These are phyloP conservation scores for Pollenia griseotomentosa DNA, from an alignment of 2,888 invertebrate species.

Conservation along the genomic window DNA sequence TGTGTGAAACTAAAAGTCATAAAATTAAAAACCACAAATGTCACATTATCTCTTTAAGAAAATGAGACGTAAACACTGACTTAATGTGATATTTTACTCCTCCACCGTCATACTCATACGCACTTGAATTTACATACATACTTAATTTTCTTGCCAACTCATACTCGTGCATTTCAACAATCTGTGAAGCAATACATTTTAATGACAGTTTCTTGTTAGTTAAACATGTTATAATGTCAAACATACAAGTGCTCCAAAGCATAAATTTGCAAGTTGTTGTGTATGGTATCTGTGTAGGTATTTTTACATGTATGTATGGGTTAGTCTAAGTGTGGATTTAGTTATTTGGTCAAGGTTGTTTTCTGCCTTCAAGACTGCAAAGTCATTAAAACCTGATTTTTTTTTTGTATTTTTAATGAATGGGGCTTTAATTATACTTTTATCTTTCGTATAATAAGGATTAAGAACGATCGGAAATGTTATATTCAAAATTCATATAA, in stretches of 20 bases:
- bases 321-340: not conserved
- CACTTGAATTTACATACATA: not conserved
- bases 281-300: too few relatives aligned
- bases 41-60: slow-evolving; percentile 66
- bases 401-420: slow-evolving; percentile 32
- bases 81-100: slow-evolving; percentile 56
- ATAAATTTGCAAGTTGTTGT: not conserved
- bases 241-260: too few relatives aligned
- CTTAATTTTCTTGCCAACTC: slow-evolving; percentile 15
- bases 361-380: slow-evolving; percentile 31
- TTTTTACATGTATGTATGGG: not conserved
- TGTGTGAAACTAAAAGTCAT: slow-evolving; percentile 55
- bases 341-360: slow-evolving; percentile 54
- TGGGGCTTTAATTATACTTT: not conserved
- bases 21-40: slow-evolving; percentile 69
- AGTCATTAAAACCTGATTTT: slow-evolving; percentile 45
- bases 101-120: not conserved
- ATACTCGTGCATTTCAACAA: slow-evolving; percentile 34
- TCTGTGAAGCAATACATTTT: slow-evolving; percentile 59
- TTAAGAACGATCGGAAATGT: slow-evolving; percentile 18
- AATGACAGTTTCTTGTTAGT: slow-evolving; percentile 52
- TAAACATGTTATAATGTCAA: not conserved
- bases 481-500: not conserved
- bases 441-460: slow-evolving; percentile 13
- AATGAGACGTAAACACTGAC: slow-evolving; percentile 62